These are phyloP conservation scores for Rhinopomastus cyanomelas DNA, from an alignment of 2,113 vertebrate species.

Conservation along the genomic window DNA sequence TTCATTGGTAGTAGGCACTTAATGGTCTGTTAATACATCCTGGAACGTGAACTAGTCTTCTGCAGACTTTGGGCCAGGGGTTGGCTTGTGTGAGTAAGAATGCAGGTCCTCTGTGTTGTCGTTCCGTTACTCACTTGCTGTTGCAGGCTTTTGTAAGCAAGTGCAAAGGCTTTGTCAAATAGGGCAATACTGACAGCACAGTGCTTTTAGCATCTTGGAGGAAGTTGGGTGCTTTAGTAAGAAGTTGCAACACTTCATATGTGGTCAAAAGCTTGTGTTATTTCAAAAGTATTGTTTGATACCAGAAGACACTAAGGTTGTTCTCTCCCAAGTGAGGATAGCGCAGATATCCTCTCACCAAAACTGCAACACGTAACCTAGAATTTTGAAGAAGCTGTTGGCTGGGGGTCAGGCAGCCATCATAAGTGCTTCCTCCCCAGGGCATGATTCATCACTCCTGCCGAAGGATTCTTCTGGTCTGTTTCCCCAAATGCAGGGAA, in stretches of 20 bases:
- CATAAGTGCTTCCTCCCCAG: neutral
- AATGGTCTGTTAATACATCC: neutral
- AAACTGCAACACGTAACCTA: neutral
- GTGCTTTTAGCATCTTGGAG: neutral
- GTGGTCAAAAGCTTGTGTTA: neutral
- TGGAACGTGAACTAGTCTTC: neutral
- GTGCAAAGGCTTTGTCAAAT: neutral
- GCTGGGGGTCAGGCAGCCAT: neutral
- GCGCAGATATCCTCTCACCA: neutral
- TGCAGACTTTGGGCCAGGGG: neutral
- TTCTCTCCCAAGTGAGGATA: neutral
- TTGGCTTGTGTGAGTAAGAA: neutral
- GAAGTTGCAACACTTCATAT: neutral
- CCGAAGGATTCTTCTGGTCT: neutral
- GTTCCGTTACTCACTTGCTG: neutral
- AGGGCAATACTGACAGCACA: fast-evolving
- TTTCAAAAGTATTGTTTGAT: fast-evolving
- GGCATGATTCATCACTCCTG: neutral
- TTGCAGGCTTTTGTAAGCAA: neutral
- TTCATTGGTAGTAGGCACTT: neutral
- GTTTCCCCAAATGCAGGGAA: neutral
- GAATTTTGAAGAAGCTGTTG: neutral
- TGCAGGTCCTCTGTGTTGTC: neutral
- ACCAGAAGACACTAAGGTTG: neutral
- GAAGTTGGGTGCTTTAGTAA: neutral